Base-by-base conservation (phyloP, 2,113 vertebrate species). In the Apteryx mantelli region DNA sequence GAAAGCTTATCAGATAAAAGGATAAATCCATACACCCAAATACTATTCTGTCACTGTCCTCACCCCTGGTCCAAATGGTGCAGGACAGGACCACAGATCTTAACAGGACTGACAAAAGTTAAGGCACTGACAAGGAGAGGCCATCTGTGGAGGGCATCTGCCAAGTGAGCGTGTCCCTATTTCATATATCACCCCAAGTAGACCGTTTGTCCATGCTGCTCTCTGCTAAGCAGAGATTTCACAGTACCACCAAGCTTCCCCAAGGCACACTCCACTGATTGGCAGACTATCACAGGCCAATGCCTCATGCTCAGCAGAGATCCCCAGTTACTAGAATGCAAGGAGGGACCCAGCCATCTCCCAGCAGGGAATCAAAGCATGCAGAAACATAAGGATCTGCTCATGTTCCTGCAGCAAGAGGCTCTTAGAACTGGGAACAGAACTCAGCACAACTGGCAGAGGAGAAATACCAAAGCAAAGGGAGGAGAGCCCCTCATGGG, bases 261-360 rank as follows among this genome's bases (percentile, higher is more conserved):
- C 34, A 70, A 11, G 36, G 42, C 53, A 66, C 0, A 0, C 32
- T 5, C 19, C 40, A 22, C 32, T 36, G 61, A 9, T 36, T 34
- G n/a, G 16, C 32, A 38, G 25, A 38, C 26, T 46, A 19, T 36
- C 25, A 26, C 53, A 63, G n/a, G 38, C 1, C 3, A 2, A 21
- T 10, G 68, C 68, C 18, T 79, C n/a, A 26, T 0, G 0, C 28
- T 58, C 50, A 50, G 30, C 68, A 81, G 83, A 81, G 58, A 61
- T 5, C 22, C 76, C 69, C 82, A 69, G 58, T 30, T 17, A 30
- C 19, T 74, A 61, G 38, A 68, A 28, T n/a, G 84, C 42, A 46
- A 70, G 26, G 63, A 34, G 25, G n/a, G 81, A 5, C 40, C 48
- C 40, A 53, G 26, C 11, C 7, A 7, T 5, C 36, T 7, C 1